Percentiles rank a stretch among this genome's conserved stretches.
Conservation (phyloP, 2,113 vertebrate genomes). For the Solea solea region DNA sequence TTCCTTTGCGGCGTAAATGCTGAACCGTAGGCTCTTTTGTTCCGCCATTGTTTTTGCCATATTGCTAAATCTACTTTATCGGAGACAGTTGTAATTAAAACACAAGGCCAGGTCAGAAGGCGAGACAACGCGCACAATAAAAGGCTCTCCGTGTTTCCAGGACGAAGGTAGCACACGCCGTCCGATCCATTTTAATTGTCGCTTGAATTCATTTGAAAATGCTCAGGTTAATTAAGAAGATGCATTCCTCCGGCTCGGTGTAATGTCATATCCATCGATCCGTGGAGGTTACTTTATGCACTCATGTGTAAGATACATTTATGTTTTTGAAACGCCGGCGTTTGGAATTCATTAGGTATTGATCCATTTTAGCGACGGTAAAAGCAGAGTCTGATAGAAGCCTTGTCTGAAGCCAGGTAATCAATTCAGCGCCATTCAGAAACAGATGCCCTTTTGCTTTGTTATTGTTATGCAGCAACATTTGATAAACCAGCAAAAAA, state of each 20-base stretch:
- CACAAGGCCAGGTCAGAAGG: conserved; percentile 39
- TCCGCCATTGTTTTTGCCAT: conserved; percentile 34
- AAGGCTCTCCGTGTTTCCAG: conserved; percentile 34
- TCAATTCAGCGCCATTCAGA: conserved; percentile 71
- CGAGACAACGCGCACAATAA: conserved; percentile 42
- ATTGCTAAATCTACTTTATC: conserved; percentile 37
- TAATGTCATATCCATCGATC: conserved; percentile 78
- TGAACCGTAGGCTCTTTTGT: conserved; percentile 42
- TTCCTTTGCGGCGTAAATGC: conserved; percentile 42
- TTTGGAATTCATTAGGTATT: conserved; percentile 81
- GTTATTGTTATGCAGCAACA: conserved; percentile 51
- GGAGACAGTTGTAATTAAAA: conserved; percentile 68
- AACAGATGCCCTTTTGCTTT: conserved; percentile 70
- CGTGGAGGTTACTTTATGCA: conserved; percentile 66
- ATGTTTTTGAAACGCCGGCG: conserved; percentile 66
- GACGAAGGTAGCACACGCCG: conserved; percentile 45
- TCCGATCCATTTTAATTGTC: conserved; percentile 73
- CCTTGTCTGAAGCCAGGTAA: conserved; percentile 61
- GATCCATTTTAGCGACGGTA: conserved; percentile 65
- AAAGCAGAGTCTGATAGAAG: conserved; percentile 62
- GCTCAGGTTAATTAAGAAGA: conserved; percentile 75
- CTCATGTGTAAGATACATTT: conserved; percentile 72
- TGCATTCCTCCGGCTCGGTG: conserved; percentile 66
- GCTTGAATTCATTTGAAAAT: conserved; percentile 71
- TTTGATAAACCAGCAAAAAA: conserved; percentile 21